Conservation (phyloP, 2,113 vertebrate species). For the Falcunculus frontatus region DNA sequence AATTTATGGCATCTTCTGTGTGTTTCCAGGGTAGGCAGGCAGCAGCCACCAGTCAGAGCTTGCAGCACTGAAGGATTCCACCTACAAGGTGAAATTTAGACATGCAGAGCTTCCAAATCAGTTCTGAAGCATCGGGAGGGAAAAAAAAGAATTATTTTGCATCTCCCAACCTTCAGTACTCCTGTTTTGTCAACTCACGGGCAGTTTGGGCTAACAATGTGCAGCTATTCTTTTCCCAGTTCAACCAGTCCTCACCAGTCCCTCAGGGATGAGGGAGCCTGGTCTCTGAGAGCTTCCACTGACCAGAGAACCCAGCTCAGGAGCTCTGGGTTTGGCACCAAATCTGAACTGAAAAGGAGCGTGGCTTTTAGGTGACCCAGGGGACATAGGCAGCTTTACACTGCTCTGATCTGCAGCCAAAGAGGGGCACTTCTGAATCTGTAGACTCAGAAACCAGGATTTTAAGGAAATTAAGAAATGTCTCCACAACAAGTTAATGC, state of each 20-base stretch:
- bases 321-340: background rate
- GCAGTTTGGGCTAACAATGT: background rate
- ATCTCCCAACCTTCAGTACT: background rate
- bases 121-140: rapidly evolving
- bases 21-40: background rate
- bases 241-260: background rate
- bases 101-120: background rate
- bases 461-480: background rate
- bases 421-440: background rate
- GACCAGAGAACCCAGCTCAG: rapidly evolving
- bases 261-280: background rate
- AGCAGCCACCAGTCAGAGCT: background rate
- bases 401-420: background rate
- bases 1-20: background rate
- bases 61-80: background rate
- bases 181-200: background rate
- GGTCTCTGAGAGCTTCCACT: background rate
- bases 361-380: background rate
- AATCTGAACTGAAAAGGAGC: background rate
- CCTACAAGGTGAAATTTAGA: background rate
- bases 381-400: background rate
- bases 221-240: background rate
- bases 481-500: background rate
- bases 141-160: background rate
- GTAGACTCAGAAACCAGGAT: background rate